Conservation (phyloP, 1,140 invertebrate genomes). For the Melanaphis sacchari region DNA sequence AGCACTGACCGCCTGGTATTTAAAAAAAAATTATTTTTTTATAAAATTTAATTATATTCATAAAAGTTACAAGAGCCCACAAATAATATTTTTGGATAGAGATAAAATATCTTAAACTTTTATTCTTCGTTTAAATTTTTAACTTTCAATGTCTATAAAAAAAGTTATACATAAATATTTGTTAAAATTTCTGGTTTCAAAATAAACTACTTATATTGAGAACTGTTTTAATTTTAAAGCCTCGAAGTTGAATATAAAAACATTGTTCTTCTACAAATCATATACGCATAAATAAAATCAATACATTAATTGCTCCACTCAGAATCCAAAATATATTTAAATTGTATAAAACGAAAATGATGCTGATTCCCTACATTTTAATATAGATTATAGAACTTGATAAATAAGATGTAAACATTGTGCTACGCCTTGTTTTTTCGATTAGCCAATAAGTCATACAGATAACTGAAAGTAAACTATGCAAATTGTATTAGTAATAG, state of each 20-base stretch:
- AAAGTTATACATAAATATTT: neutral
- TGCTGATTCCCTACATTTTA: neutral
- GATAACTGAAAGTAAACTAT: no score
- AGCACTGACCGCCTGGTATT: neutral
- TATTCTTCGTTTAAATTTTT: neutral
- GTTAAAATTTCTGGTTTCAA: no score
- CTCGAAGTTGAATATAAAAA: neutral
- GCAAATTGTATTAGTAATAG: neutral
- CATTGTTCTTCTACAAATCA: neutral
- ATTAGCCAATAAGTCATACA: neutral
- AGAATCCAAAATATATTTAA: neutral
- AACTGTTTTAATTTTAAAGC: no score
- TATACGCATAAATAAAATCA: neutral
- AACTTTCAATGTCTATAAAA: neutral
- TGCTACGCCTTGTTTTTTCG: neutral
- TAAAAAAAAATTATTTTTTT: neutral
- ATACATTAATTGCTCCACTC: neutral
- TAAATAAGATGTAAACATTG: neutral
- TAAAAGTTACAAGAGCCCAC: neutral
- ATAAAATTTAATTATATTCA: neutral
- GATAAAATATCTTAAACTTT: neutral
- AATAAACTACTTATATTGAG: no score
- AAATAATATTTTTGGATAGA: neutral
- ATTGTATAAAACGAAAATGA: neutral
- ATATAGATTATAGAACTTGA: neutral